A percentile compares a stretch with the other conserved stretches of the same genome.
Conservation (phyloP, 2,113 vertebrate species). For the Thomomys bottae region DNA sequence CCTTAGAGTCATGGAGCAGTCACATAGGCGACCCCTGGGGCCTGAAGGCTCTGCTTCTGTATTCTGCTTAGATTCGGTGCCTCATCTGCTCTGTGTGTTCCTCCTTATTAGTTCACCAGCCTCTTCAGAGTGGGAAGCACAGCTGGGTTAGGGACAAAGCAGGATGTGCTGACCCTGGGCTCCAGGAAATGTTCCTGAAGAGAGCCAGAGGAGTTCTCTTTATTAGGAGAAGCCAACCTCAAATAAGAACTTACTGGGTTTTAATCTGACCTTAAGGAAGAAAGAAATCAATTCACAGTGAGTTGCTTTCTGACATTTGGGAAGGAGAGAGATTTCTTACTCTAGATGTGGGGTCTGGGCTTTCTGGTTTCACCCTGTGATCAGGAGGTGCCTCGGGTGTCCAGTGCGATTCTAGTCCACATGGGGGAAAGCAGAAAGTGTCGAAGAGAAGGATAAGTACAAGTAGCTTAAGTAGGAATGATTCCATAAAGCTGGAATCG, state of each 20-base stretch:
- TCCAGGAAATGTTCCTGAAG: constrained; percentile 74
- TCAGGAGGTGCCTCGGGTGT: not conserved
- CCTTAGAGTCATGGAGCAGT: constrained; percentile 43
- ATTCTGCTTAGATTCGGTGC: constrained; percentile 66
- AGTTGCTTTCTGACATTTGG: constrained; percentile 66
- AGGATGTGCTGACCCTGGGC: constrained; percentile 74
- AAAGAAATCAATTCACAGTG: constrained; percentile 70
- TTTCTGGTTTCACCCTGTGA: not conserved
- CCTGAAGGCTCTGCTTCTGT: constrained; percentile 48
- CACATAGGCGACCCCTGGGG: not conserved
- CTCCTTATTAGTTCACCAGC: constrained; percentile 84
- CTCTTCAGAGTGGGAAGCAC: constrained; percentile 76
- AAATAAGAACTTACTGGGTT: constrained; percentile 72
- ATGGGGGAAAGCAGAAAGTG: not conserved
- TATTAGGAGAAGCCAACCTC: constrained; percentile 73
- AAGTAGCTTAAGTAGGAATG: not conserved
- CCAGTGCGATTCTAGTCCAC: not conserved
- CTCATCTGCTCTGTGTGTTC: constrained; percentile 81
- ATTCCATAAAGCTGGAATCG: not conserved
- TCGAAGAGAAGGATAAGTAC: not conserved
- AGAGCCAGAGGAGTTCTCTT: constrained; percentile 37
- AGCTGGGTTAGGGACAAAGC: constrained; percentile 84
- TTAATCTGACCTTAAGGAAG: constrained; percentile 78
- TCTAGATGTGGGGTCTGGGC: constrained; percentile 62
- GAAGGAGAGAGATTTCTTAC: constrained; percentile 65